Evolutionary conservation across 23 tunicate genomes (phyloP), one percentile per base, ranked within the genome.

Genomic region (Ciona savignyi): DNA sequence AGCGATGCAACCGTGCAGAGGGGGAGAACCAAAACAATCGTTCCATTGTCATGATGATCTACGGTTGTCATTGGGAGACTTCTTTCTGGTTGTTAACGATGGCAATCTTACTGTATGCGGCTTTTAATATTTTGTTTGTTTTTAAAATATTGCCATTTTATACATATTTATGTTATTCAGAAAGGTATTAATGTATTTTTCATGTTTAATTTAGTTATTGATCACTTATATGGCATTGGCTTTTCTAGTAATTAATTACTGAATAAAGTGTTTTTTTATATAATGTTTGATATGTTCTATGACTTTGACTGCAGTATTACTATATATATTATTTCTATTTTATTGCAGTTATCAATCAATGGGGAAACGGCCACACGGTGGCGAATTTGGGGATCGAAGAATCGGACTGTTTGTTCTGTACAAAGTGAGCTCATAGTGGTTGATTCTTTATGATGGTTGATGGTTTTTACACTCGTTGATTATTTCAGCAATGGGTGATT

Each of bases 321-420:
- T n/a, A n/a, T 66, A 22, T 66, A 66, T 66, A 22, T 66, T 66
- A 26, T 66, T 49, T 11, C 20, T 49, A 49, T 49, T 49, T 49
- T 11, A 49, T 11, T 49, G 15, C 20, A 49, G 61, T 11, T 49
- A 49, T 11, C 61, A 49, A 49, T 15, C 61, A 20, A 49, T 11
- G 20, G 61, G 15, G 15, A 25, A 30, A 11, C 11, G 28, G 30
- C 81, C 23, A 11, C 79, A 15, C 34, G 32, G 30, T 84, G 89
- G 89, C 77, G 34, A 25, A 68, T 63, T 68, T 84, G 89, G 89
- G 67, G 71, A 33, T 72, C 89, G 25, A 84, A 62, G 65, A 77
- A 77, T 61, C 48, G 73, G 33, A 84, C 78, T 15, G 70, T 67
- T 6, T 84, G 89, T 63, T 4, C 60, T 60, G 32, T 84, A 11